Evolutionary conservation across 2,113 vertebrate genomes (phyloP).

Genomic region (Poeciliopsis prolifica): DNA sequence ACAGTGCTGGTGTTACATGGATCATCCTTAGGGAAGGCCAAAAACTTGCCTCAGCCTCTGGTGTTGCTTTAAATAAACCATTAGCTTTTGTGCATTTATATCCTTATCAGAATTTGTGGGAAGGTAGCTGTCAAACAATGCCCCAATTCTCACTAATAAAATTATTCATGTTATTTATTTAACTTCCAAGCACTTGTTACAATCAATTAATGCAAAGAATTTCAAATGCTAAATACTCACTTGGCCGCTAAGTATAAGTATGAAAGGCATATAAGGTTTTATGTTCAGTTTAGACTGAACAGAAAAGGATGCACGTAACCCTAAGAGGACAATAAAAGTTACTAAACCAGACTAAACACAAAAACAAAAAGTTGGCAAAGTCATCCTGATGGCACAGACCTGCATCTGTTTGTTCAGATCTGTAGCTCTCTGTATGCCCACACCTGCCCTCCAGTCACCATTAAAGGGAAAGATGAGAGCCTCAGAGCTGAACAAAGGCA

Average conservation of each 20-base stretch:
- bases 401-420: slow-evolving; percentile 71
- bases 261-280: neutral
- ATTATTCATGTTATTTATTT: neutral
- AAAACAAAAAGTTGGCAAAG: slow-evolving; percentile 52
- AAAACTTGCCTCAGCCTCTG: neutral
- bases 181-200: neutral
- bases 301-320: slow-evolving; percentile 1
- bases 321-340: slow-evolving; percentile 26
- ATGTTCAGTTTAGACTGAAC: neutral
- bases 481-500: slow-evolving; percentile 57
- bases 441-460: slow-evolving; percentile 74
- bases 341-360: slow-evolving; percentile 53
- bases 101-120: neutral
- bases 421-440: slow-evolving; percentile 53
- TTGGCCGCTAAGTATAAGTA: neutral
- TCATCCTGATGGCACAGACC: slow-evolving; percentile 35
- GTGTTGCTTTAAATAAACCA: neutral
- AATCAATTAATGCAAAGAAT: neutral
- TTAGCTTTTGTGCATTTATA: neutral
- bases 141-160: neutral
- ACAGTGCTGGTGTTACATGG: neutral
- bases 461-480: slow-evolving; percentile 69
- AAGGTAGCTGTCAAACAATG: neutral
- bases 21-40: neutral
- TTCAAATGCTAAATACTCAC: neutral